Percentiles rank a stretch among this genome's conserved stretches.
Conservation (phyloP, 2,797 vertebrate species). For the Rhabdophis nuchalis region DNA sequence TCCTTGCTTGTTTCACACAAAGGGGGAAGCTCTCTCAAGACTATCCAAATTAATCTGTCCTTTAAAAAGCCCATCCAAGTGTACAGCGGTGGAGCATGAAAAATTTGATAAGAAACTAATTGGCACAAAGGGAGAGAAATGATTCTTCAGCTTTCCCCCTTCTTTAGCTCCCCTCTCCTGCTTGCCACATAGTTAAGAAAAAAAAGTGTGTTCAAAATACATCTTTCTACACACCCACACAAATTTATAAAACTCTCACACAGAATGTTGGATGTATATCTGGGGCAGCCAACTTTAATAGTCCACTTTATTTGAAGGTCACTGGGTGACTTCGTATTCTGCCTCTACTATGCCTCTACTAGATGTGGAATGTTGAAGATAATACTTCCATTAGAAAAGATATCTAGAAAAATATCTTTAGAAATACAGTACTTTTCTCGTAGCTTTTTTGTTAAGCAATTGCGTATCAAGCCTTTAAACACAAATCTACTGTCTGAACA, state of each 20-base stretch:
- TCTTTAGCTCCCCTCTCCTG: not conserved
- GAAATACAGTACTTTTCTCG: not conserved
- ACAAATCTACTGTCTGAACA: not conserved
- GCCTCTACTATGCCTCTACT: not conserved
- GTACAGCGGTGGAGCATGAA: not conserved
- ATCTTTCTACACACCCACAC: not conserved
- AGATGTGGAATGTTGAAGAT: not conserved
- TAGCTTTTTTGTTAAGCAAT: not conserved
- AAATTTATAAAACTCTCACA: not conserved
- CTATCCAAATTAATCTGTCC: not conserved
- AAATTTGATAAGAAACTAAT: not conserved
- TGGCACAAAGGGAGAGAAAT: not conserved
- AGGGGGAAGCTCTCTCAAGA: not conserved
- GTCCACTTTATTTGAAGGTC: not conserved
- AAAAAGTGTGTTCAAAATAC: not conserved
- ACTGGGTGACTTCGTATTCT: not conserved
- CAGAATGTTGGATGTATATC: not conserved
- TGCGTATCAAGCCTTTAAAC: not conserved
- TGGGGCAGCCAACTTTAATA: not conserved
- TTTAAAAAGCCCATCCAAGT: not conserved
- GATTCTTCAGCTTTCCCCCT: no score
- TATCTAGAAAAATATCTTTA: not conserved
- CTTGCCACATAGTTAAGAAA: not conserved
- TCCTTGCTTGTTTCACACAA: slow-evolving; percentile 27
- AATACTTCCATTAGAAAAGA: not conserved